Base-by-base conservation (phyloP, 2,888 invertebrate genomes). In the Cataglyphis rosenhaueri region DNA sequence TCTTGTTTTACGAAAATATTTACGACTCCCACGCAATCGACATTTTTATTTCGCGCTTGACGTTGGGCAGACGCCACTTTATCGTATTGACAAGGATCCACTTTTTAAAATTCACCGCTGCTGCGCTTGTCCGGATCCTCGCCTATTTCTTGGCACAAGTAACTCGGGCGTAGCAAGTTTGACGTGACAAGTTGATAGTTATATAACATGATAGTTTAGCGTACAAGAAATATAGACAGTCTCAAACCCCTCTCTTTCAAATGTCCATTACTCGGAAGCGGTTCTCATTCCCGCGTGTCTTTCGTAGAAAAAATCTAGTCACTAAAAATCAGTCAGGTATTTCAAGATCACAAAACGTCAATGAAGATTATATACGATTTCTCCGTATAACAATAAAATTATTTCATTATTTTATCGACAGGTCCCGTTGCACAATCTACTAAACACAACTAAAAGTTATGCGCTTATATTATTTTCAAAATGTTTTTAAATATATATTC, bases 211-310 rank as follows among this genome's bases (percentile, higher is more conserved):
- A 88, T 88, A 83, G 85, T 84, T 81, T 70, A 84, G 84, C 88
- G 85, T 91, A 88, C 90, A 88, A 91, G 87, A 91, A 91, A 90
- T 88, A 89, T 88, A 85, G 84, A 84, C 84, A 57, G 59, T 68
- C 68, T 66, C 74, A 81, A 85, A 75, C 82, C 71, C 29, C 59
- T 83, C 62, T n/a, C 55, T 35, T 25, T 78, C 65, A 65, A 62
- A 78, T 71, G 70, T 83, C 86, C 62, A 81, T 84, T 85, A 83
- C 55, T 71, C 81, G 38, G 59, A 66, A n/a, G 57, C 9, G 78
- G 68, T 85, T 81, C 81, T 87, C 83, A 85, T 83, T 70, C 52
- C n/a, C 25, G n/a, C 15, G 6, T 38, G 10, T 21, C 12, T 52
- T 15, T 52, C 64, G 48, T n/a, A 29, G 6, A 15, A 41, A 25